phyloP scores from a whole-genome alignment of 2,113 vertebrate genomes.

The Takifugu flavidus region DNA sequence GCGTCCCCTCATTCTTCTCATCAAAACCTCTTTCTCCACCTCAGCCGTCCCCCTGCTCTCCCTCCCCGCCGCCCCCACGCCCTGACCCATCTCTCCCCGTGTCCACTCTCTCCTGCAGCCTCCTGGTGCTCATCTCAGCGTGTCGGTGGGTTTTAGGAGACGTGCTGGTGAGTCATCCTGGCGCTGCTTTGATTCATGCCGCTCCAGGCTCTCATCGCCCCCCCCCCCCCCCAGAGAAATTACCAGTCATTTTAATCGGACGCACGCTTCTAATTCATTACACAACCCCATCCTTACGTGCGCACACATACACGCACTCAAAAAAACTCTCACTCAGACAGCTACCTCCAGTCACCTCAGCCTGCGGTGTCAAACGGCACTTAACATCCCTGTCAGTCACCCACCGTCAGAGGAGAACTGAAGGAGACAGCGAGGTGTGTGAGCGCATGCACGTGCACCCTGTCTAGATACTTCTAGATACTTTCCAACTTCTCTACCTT shows the following conservation, averaged over 20 bases:
- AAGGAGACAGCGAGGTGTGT: slow-evolving; percentile 60
- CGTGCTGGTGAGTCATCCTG: slow-evolving; percentile 67
- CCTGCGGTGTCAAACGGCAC: slow-evolving; percentile 81
- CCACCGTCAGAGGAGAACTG: slow-evolving; percentile 73
- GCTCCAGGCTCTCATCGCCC: slow-evolving; percentile 58
- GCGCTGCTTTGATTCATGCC: slow-evolving; percentile 73
- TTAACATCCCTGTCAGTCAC: slow-evolving; percentile 83
- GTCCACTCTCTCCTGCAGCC: slow-evolving; percentile 26
- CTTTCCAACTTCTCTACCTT: no score
- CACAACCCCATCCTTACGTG: slow-evolving; percentile 59
- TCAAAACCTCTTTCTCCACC: background rate
- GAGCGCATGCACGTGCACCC: background rate
- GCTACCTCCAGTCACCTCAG: slow-evolving; percentile 72
- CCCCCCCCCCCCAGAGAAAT: slow-evolving; percentile 77
- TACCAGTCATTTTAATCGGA: slow-evolving; percentile 82
- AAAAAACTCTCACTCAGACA: slow-evolving; percentile 52
- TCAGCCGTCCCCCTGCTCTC: background rate
- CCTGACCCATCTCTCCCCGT: slow-evolving; percentile 8
- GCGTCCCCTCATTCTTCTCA: background rate
- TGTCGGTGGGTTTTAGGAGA: slow-evolving; percentile 23
- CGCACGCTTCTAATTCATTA: slow-evolving; percentile 80
- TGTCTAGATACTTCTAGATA: background rate
- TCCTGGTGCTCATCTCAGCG: background rate
- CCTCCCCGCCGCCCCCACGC: background rate
- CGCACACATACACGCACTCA: slow-evolving; percentile 14